Evolutionary conservation across 2,888 invertebrate genomes (phyloP), one percentile per base, ranked within the genome.

Genomic region (Brenthis ino): DNA sequence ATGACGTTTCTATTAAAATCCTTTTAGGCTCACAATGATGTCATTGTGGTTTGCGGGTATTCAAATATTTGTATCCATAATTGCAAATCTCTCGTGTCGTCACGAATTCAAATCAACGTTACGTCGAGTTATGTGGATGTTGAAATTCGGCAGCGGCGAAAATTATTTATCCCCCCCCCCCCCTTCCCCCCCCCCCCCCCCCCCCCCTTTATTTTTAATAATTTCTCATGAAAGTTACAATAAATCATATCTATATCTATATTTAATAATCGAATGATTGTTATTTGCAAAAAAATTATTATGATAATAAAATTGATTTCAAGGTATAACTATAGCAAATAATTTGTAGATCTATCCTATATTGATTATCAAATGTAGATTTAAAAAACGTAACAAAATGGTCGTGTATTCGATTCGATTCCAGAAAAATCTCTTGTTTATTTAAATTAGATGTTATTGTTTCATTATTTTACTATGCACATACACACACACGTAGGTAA

Each of bases 1-100:
- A 77, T 86, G 85, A 89, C 87, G 87, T 81, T 73, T 76, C 68
- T 70, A 69, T 74, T 78, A 77, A 79, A 77, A 76, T 72, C 74
- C 75, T 77, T 75, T 77, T 78, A 77, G 74, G 73, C 69, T 68
- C 64, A 47, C 48, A 75, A 80, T 89, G 89, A 89, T 84, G 82
- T 88, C 88, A 89, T 81, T 82, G 80, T 72, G 82, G 81, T 80
- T 77, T 75, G 75, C 74, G 72, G 75, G 72, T 33, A 57, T 14
- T 68, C 57, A 54, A 66, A 69, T 70, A 71, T 74, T 69, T 73
- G 57, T 64, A 54, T 68, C 58, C 48, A 66, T 54, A 58, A 66
- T 53, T 67, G 67, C 63, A 64, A 61, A 68, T 63, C 47, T 50
- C 63, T 58, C 53, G 67, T 70, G 69, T 64, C 68, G 69, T 71